Evolutionary conservation across 1,140 invertebrate species (phyloP).

Genomic region (Andricus grossulariae): DNA sequence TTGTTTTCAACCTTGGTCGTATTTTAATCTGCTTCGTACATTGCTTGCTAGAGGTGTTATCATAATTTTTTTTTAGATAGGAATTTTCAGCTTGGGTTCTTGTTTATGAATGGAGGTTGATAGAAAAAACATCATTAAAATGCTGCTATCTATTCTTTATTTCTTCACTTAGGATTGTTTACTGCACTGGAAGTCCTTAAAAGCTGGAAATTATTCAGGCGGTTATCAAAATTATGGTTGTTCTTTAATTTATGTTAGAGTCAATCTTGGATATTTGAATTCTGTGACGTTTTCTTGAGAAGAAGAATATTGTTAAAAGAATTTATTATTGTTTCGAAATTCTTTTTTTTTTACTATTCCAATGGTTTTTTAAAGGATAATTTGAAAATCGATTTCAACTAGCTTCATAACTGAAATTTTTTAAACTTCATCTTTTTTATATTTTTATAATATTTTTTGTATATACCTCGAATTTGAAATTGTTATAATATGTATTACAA

Average conservation of each 20-base stretch:
- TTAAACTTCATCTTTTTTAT: too few species aligned
- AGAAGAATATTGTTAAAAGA: too few species aligned
- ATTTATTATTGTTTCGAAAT: too few species aligned
- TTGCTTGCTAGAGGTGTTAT: background rate
- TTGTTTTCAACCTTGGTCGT: conserved; percentile 19
- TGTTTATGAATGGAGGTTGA: background rate
- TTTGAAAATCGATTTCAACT: too few species aligned
- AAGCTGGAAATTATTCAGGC: background rate
- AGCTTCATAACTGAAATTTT: too few species aligned
- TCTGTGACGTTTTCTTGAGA: too few species aligned
- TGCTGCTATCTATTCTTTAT: conserved; percentile 23
- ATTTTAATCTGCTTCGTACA: conserved; percentile 9
- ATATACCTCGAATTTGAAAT: too few species aligned
- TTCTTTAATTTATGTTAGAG: background rate
- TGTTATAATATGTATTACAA: too few species aligned
- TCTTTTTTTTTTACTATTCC: too few species aligned
- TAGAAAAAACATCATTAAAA: background rate
- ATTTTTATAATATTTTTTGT: too few species aligned
- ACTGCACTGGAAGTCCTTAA: background rate
- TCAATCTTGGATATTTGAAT: background rate
- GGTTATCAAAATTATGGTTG: too few species aligned
- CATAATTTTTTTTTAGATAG: conserved; percentile 22
- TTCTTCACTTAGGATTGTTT: conserved; percentile 7
- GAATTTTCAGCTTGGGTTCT: background rate
- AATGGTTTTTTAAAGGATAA: too few species aligned